Evolutionary conservation across 2,797 vertebrate genomes (phyloP), one percentile per base, ranked within the genome.

Genomic region (Protosalanx chinensis): DNA sequence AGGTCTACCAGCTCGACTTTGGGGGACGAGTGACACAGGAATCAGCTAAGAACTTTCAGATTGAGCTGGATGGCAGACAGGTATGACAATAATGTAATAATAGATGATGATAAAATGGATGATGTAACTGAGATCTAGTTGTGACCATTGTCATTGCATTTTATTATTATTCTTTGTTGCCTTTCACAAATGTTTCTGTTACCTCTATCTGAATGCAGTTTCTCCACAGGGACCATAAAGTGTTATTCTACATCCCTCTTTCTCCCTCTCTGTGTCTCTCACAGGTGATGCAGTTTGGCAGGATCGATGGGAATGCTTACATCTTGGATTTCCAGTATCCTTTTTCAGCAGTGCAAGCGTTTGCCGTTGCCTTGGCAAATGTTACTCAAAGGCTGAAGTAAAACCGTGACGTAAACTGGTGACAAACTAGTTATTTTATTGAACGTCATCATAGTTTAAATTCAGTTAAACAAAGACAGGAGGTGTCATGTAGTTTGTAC

Each of bases 311-410:
- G 67, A 99, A 97, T 67, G 98, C 96, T 4, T 99, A 99, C 83
- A 98, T 99, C 83, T 88, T 99, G 91, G 98, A 99, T 94, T 99
- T 99, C 92, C 98, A 99, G 78, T 98, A 97, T 93, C 97, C 97
- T 71, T 99, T 99, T 92, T 98, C 97, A 64, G 97, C 97, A 10
- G 97, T 99, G 88, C 98, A 99, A 89, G 98, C 98, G 74, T 99
- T 99, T 80, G 97, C 98, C 58, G 98, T 99, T 13, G 97, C 98
- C 90, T 91, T 99, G 92, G 98, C 98, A 85, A 99, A 99, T 67
- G 98, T 99, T 86, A 99, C 96, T 84, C 98, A 99, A 79, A 94
- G 98, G 85, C 95, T 99, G 77, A 99, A 99, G 81, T 98, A 92
- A 97, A 80, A 73, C 41, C 32, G 2, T 57, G 20, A 49, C 71